Base-by-base conservation (phyloP, 2,888 invertebrate genomes). In the Scaptodrosophila latifasciaeformis region DNA sequence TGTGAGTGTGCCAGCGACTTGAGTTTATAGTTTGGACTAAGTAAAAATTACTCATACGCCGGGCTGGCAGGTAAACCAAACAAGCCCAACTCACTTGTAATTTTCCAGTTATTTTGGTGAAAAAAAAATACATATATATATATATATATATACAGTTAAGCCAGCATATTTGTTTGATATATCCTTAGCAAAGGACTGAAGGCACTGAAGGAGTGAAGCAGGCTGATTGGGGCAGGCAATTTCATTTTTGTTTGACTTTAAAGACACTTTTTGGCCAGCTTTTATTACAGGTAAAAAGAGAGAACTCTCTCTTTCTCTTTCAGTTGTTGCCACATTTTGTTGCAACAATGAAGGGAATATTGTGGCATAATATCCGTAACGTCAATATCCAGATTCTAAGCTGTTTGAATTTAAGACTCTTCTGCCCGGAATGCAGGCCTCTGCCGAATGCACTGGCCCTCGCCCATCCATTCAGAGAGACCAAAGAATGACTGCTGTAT, bases 331-430 rank as follows among this genome's bases (percentile, higher is more conserved):
- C 50, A 57, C 58, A 42, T 51, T 58, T 39, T 35, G 42, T 44
- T 31, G 27, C 21, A 9, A 39, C 40, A 12, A 19, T n/a, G n/a
- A n/a, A 42, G 62, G 48, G 52, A 71, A 71, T 67, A 55, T 62
- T 60, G 57, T 64, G 55, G 49, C 48, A 59, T 72, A 68, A 70
- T 68, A 64, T 62, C 54, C 63, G 61, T 72, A 62, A 63, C 67
- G 62, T 70, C 70, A 65, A 72, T 63, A 62, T 67, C 52, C 54
- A 64, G 62, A 67, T 65, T 56, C 54, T 52, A 50, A 24, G 42
- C 45, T 19, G 50, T 52, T 51, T n/a, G 53, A n/a, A n/a, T n/a
- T n/a, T n/a, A n/a, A n/a, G n/a, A n/a, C n/a, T n/a, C n/a, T n/a
- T n/a, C n/a, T n/a, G n/a, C n/a, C n/a, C n/a, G n/a, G n/a, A n/a